Base-by-base conservation (phyloP, 2,888 invertebrate genomes). In the Pristionchus entomophagus region DNA sequence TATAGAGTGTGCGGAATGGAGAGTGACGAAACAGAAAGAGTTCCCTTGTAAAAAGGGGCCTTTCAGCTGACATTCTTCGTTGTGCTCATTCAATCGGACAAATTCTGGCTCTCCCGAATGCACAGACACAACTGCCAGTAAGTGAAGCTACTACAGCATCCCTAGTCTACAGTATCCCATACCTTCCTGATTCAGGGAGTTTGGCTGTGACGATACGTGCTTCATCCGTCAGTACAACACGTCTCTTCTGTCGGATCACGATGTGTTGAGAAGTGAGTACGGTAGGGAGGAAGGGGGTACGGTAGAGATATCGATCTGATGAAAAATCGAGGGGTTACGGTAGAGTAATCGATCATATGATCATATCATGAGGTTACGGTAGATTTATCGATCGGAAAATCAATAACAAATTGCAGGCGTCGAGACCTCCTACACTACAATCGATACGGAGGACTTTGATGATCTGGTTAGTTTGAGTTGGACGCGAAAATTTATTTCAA, bases 401-500 rank as follows among this genome's bases (percentile, higher is more conserved):
- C 32, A 59, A 59, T 69, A 69, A 69, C 6, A 4, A 17, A 22
- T 38, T 38, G n/a, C 41, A 73, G 73, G 65, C 45, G 10, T 41
- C 73, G 73, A 41, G 73, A 45, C 73, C 22, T 29, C 26, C 22
- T 80, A 80, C 51, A 51, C 78, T n/a, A 80, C 78, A 49, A 51
- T 80, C 12, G 51, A 49, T 29, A 6, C 51, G 51, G 78, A 51
- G 12, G 78, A 80, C 41, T 80, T 41, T 19, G 78, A 51, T 32
- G 78, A 80, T 80, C 29, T 80, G 49, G 78, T 80, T 19, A 80
- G 78, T 51, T n/a, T n/a, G n/a, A n/a, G n/a, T n/a, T n/a, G n/a
- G n/a, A n/a, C n/a, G n/a, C n/a, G 14, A 45, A 45, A 45, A 45
- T 45, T 10, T 45, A 45, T 45, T 45, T 45, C 14, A 10, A 45